Evolutionary conservation across 2,797 vertebrate species (phyloP), one percentile per base, ranked within the genome.

Genomic region (Champsocephalus gunnari): DNA sequence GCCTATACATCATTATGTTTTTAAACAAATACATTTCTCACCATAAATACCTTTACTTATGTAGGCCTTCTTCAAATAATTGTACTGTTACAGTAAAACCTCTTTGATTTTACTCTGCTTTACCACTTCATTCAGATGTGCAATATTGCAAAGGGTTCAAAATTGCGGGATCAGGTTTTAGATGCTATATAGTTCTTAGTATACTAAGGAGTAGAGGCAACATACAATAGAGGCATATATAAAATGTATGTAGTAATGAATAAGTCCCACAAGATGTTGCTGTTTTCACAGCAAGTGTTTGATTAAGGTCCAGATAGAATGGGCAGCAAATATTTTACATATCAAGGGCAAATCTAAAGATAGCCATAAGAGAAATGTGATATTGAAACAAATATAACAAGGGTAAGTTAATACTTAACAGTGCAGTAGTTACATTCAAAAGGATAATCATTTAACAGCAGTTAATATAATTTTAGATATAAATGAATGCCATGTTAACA

Each of bases 241-340:
- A 47, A 63, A 48, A 24, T 67, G 53, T 12, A 0, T 80, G 64
- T 55, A 61, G 56, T 77, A 54, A 58, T 66, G 0, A 69, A 32
- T 63, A 19, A 63, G 5, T 70, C 32, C 79, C 79, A 86, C 73
- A 82, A 75, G 79, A 47, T 68, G 76, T 16, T 73, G 45, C 74
- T 86, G 71, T 83, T 83, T 50, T 61, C 9, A 8, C 3, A 3
- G 43, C 5, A 2, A 47, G 5, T 70, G 66, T 53, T 55, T 66
- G 14, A 12, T 12, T 3, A 66, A 28, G 28, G 1, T 0, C 4
- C 9, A 38, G 19, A 41, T 17, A 4, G 8, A 45, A 32, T 19
- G 12, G 48, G 9, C 50, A 59, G 1, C 34, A 55, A 2, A 65
- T 60, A 44, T 14, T 66, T 44, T 47, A 68, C 55, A 41, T 49